Conservation (phyloP, 2,797 vertebrate species). For the Argentina silus region DNA sequence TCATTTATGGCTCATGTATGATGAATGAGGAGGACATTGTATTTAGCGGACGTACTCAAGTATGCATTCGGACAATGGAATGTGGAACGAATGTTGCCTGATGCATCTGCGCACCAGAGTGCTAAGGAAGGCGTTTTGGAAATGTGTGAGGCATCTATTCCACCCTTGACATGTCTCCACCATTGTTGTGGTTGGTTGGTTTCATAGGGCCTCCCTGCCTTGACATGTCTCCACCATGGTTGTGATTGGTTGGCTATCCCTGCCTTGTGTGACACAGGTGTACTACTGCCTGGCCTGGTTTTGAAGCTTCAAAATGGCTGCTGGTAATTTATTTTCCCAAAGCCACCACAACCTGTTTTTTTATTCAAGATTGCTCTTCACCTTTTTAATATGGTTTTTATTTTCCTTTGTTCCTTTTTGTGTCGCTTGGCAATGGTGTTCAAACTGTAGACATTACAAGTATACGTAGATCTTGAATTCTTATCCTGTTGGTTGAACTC, state of each 20-base stretch:
- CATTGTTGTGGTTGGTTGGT: conserved; percentile 1
- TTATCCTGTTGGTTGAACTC: background rate
- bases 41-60: conserved; percentile 38
- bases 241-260: conserved; percentile 4
- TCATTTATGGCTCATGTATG: conserved; percentile 68
- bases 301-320: background rate
- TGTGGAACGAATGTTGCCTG: conserved; percentile 31
- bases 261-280: conserved; percentile 1
- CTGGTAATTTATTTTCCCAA: background rate
- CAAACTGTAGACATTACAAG: background rate
- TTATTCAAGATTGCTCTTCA: background rate
- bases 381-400: background rate
- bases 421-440: too few relatives aligned
- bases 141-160: background rate
- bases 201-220: conserved; percentile 8
- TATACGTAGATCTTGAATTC: too few relatives aligned
- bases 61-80: conserved; percentile 41
- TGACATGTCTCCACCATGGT: background rate
- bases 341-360: too few relatives aligned
- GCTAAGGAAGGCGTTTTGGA: background rate
- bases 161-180: conserved; percentile 8
- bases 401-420: too few relatives aligned
- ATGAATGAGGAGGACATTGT: conserved; percentile 55
- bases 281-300: conserved; percentile 26
- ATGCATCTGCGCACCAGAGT: background rate